These are phyloP conservation scores for Pogonocherus hispidulus DNA, from an alignment of 2,888 invertebrate genomes.

Conservation along the genomic window DNA sequence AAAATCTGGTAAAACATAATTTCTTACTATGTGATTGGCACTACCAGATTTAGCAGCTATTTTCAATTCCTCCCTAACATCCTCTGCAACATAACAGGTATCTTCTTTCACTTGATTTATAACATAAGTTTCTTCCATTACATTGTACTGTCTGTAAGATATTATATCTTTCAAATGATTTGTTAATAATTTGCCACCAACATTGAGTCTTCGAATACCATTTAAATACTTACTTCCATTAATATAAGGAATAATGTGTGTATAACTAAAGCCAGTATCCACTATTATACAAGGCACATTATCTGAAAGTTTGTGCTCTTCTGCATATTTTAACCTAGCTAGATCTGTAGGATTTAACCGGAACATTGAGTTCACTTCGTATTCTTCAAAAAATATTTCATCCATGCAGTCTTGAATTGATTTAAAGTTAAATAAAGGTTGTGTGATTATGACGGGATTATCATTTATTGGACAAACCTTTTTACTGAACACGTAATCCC, in stretches of 20 bases:
- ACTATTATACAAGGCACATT: constrained; percentile 76
- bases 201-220: constrained; percentile 87
- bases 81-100: constrained; percentile 90
- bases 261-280: constrained; percentile 96
- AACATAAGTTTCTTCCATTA: constrained; percentile 98
- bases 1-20: constrained; percentile 97
- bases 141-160: constrained; percentile 96
- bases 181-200: constrained; percentile 95
- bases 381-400: constrained; percentile 98
- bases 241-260: constrained; percentile 93
- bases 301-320: constrained; percentile 43
- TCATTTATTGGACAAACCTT: constrained; percentile 86
- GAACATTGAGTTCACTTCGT: constrained; percentile 87
- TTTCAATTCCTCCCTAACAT: constrained; percentile 86
- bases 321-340: constrained; percentile 66
- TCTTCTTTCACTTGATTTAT: constrained; percentile 99
- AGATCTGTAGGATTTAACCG: constrained; percentile 87
- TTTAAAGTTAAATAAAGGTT: constrained; percentile 93
- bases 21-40: constrained; percentile 82
- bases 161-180: constrained; percentile 98
- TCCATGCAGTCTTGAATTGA: constrained; percentile 94
- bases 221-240: constrained; percentile 74
- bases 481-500: constrained; percentile 95
- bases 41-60: constrained; percentile 74
- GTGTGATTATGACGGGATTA: constrained; percentile 88